Conservation (phyloP, 2,888 invertebrate genomes). For the Pandemis heparana region DNA sequence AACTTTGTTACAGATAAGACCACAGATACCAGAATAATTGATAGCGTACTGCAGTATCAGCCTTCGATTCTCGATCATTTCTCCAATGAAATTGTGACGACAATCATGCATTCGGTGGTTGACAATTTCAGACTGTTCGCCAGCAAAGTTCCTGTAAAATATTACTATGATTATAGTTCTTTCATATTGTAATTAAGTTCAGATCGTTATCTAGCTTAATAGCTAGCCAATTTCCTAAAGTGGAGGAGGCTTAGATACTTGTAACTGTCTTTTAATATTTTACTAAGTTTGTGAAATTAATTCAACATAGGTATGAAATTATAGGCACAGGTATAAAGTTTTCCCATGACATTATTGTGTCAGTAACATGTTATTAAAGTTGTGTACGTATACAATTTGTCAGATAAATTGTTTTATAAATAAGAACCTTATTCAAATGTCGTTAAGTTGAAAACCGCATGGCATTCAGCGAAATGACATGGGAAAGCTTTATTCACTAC, state of each 20-base stretch:
- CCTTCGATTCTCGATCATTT: conserved; percentile 70
- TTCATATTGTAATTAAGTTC: conserved; percentile 13
- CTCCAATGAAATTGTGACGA: conserved; percentile 72
- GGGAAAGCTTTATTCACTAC: too few species aligned
- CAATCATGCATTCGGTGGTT: conserved; percentile 73
- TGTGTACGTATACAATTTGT: too few species aligned
- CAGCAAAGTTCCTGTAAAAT: conserved; percentile 67
- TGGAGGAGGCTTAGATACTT: background rate
- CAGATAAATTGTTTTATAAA: too few species aligned
- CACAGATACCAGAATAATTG: conserved; percentile 60
- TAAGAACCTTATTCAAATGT: too few species aligned
- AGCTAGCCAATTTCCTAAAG: background rate
- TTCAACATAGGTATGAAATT: too few species aligned
- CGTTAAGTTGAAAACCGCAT: too few species aligned
- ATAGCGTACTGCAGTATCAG: conserved; percentile 58
- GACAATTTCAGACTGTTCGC: conserved; percentile 78
- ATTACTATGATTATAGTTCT: conserved; percentile 67
- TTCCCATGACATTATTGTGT: too few species aligned
- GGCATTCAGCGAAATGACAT: too few species aligned
- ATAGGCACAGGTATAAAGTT: too few species aligned
- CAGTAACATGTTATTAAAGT: too few species aligned
- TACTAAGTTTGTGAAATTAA: too few species aligned
- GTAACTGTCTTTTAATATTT: too few species aligned
- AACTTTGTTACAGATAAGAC: conserved; percentile 51
- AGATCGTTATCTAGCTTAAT: background rate